Evolutionary conservation across 2,888 invertebrate genomes (phyloP), one percentile per base, ranked within the genome.

Genomic region (Bombylius major): DNA sequence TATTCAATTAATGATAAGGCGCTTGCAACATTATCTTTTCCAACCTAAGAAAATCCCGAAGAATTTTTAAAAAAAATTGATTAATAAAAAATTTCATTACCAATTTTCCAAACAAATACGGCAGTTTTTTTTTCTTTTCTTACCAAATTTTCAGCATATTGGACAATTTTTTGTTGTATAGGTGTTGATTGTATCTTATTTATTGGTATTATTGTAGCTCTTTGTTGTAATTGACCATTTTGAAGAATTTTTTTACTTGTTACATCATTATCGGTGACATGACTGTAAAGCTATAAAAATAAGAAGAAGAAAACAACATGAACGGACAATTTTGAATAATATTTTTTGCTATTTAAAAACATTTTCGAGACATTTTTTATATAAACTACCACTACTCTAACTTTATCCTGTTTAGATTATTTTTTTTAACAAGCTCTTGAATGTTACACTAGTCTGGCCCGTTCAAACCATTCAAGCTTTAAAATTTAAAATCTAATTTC

Each of bases 201-300:
- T 62, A 97, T 80, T 32, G 96, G 96, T 58, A 96, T 87, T 68
- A 96, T 83, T 55, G 94, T 96, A 54, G 86, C 86, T 57, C 95
- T 81, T 23, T 81, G 76, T 69, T 84, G 84, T 58, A 98, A 77
- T 62, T 87, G 80, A 0, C 95, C 95, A 58, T 80, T 79, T 73
- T 92, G 82, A 56, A 99, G 78, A 60, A 99, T 77, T 69, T 85
- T 80, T 72, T 92, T 93, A 65, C 89, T 87, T 0, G 91, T 89
- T 54, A 78, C 76, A 67, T 94, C 93, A 49, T 84, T 86, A 68
- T 95, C 91, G 44, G 94, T 91, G 51, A 97, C 86, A 57, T 96
- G 86, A 76, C 94, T 90, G 75, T 86, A 92, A 34, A 97, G 71
- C 91, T 95, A 70, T 49, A 76, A 72, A 64, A 51, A 33, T 57